Evolutionary conservation across 2,888 invertebrate species (phyloP).

Genomic region (Bimastos eiseni): DNA sequence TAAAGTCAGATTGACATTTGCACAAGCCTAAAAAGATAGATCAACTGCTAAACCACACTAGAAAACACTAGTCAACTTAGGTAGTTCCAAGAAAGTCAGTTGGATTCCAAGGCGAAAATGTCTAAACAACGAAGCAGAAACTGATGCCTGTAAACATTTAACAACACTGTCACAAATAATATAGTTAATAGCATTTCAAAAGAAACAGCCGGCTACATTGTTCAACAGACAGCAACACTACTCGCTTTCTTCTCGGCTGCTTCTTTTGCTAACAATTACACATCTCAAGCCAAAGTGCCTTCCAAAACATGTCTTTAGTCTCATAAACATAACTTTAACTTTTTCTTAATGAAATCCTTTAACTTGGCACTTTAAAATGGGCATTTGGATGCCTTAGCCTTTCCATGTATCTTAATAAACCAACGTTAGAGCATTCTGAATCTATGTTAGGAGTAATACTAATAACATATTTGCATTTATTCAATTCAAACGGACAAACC

Average conservation of each 20-base stretch:
- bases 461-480: too few relatives aligned
- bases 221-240: neutral
- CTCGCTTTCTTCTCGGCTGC: neutral
- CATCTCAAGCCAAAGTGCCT: constrained; percentile 13
- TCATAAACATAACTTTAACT: neutral
- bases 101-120: neutral
- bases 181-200: constrained; percentile 13
- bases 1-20: neutral
- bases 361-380: neutral
- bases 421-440: neutral
- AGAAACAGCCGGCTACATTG: neutral
- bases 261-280: neutral
- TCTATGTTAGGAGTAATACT: too few relatives aligned
- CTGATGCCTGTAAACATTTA: neutral
- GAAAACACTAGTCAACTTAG: constrained; percentile 9
- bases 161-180: neutral
- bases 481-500: too few relatives aligned
- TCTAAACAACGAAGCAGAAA: neutral
- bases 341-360: neutral
- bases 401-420: neutral
- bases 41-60: constrained; percentile 3
- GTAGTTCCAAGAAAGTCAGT: neutral
- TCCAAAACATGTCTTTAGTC: neutral
- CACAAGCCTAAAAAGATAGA: neutral
- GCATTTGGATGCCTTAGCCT: neutral